These are phyloP conservation scores for Montipora efflorescens DNA, from an alignment of 64 coral and sea anemone genomes.

Conservation along the genomic window DNA sequence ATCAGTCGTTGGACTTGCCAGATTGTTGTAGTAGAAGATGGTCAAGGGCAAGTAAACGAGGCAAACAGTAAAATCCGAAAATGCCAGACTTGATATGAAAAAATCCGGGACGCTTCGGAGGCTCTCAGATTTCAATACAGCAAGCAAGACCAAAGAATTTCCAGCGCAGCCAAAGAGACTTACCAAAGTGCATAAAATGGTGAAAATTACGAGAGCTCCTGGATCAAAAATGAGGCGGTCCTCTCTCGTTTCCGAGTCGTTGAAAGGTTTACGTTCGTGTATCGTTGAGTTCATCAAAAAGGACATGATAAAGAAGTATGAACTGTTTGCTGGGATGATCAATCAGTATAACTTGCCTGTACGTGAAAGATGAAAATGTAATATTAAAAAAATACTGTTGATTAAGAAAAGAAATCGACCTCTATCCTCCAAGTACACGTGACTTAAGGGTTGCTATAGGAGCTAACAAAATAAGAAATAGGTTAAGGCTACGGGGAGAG, in stretches of 20 bases:
- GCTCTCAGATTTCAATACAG: slow-evolving; percentile 11
- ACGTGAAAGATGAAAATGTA: not conserved
- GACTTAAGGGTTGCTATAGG: too few relatives aligned
- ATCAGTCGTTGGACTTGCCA: not conserved
- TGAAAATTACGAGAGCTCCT: slow-evolving; percentile 1
- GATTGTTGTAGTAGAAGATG: not conserved
- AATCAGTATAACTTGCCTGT: not conserved
- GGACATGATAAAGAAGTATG: too few relatives aligned
- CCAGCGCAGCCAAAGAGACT: not conserved
- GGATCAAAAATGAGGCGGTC: not conserved
- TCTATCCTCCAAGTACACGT: not conserved
- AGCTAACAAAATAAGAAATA: too few relatives aligned
- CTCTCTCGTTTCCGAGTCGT: too few relatives aligned
- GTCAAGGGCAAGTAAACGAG: too few relatives aligned
- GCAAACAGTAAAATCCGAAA: not conserved
- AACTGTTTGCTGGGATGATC: too few relatives aligned
- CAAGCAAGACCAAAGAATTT: slow-evolving; percentile 16
- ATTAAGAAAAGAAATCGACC: not conserved
- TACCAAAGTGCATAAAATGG: not conserved
- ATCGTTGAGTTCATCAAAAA: too few relatives aligned
- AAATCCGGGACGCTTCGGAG: not conserved
- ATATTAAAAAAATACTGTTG: not conserved
- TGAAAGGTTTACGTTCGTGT: too few relatives aligned
- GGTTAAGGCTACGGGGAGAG: too few relatives aligned
- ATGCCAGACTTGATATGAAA: slow-evolving; percentile 28